Evolutionary conservation across 92 coral and sea anemone species (phyloP), one percentile per base, ranked within the genome.

Genomic region (Parazoanthus darwini): DNA sequence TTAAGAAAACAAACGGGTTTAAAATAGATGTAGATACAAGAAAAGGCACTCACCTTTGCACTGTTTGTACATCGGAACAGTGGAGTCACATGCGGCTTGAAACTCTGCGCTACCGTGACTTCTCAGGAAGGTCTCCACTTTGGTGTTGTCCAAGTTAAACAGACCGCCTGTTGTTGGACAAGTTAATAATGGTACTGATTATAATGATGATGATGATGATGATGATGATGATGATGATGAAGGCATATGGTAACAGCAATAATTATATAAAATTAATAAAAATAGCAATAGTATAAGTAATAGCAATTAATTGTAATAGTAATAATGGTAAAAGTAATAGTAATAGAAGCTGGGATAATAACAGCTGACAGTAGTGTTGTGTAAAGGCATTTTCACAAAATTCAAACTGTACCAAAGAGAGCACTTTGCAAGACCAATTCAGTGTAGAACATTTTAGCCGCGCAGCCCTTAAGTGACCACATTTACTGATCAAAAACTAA

Each of bases 71-170:
- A 94, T 96, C 6, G 98, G 98, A 25, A 96, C 89, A 44, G 91
- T 56, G 48, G 98, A 91, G 59, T 96, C 94, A 76, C 98, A 96
- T 42, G 88, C 78, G 0, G 97, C 97, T 78, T 96, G 98, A 67
- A 96, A 96, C 87, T 96, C 98, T 35, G 98, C 98, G 51, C 94
- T 91, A 15, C 98, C 98, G 87, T 94, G 98, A 35, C 98, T 94
- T 11, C 82, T 90, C 6, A 96, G 94, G 72, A 94, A 94, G 5
- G 98, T 96, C 87, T 93, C 95, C 59, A 96, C 96, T 89, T 91
- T 96, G 4, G 94, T 85, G 36, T 94, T 96, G 74, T 96, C 93
- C n/a, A 96, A 86, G 75, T 86, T 94, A 65, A 96, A 96, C 73
- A 93, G 89, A 16, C 96, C 98, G 22, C 98, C 98, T 89, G 78